A percentile compares a stretch with the other conserved stretches of the same genome.
These are phyloP conservation scores for Epinotia nisella DNA, from an alignment of 2,888 invertebrate genomes.

Conservation along the genomic window DNA sequence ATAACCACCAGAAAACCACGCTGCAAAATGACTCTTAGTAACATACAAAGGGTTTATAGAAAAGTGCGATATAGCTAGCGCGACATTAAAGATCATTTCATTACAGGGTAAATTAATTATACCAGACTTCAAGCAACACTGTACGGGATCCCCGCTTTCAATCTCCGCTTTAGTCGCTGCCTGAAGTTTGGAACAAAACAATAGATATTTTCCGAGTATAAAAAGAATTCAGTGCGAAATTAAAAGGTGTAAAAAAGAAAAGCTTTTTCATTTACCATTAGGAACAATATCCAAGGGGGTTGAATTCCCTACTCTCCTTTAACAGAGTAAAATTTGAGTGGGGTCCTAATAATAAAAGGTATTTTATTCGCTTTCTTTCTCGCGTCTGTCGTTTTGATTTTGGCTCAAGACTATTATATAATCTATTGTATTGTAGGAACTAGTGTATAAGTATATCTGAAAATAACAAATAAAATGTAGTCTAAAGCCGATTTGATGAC, in stretches of 20 bases:
- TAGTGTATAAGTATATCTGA: no score
- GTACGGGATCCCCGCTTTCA: neutral
- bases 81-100: neutral
- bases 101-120: slow-evolving; percentile 19
- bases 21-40: neutral
- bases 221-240: slow-evolving; percentile 23
- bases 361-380: slow-evolving; percentile 12
- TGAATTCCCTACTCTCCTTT: slow-evolving; percentile 19
- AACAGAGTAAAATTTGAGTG: slow-evolving; percentile 27
- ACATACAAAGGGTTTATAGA: slow-evolving; percentile 1
- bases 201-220: slow-evolving; percentile 19
- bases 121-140: slow-evolving; percentile 15
- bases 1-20: neutral
- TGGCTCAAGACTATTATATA: no score
- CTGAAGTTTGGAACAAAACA: slow-evolving; percentile 1
- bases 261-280: slow-evolving; percentile 44
- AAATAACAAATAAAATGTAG: no score
- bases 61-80: slow-evolving; percentile 6
- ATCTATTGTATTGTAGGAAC: no score
- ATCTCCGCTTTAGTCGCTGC: slow-evolving; percentile 6
- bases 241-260: slow-evolving; percentile 22
- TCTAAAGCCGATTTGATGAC: neutral
- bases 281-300: slow-evolving; percentile 26
- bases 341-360: slow-evolving; percentile 30
- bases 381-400: slow-evolving; percentile 9